Evolutionary conservation across 2,113 vertebrate species (phyloP).

Genomic region (Genyomyrus donnyi): DNA sequence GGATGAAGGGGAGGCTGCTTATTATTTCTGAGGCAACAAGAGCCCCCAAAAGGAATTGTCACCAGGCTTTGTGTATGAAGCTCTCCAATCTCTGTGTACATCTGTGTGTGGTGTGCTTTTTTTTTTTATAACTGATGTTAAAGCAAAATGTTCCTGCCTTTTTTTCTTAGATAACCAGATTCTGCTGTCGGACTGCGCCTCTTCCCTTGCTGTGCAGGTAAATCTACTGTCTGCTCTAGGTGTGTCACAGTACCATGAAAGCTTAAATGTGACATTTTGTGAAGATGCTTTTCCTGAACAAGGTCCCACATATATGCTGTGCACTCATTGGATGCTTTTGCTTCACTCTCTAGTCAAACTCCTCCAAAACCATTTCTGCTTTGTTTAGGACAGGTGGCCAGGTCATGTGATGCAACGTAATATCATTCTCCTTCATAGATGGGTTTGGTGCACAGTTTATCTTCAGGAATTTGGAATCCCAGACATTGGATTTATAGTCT

Average conservation of each 20-base stretch:
- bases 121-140: background rate
- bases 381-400: background rate
- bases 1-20: slow-evolving; percentile 79
- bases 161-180: slow-evolving; percentile 80
- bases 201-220: slow-evolving; percentile 96
- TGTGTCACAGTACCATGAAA: background rate
- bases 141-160: background rate
- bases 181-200: slow-evolving; percentile 90
- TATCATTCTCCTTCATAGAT: background rate
- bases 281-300: background rate
- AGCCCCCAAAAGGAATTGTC: background rate
- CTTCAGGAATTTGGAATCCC: slow-evolving; percentile 53
- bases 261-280: background rate
- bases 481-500: slow-evolving; percentile 77
- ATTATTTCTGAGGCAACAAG: slow-evolving; percentile 35
- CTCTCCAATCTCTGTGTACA: background rate
- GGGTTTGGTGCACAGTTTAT: slow-evolving; percentile 88
- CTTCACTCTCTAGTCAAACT: background rate
- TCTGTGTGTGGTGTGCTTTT: background rate
- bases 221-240: background rate
- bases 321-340: background rate
- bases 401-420: background rate
- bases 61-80: background rate
- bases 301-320: background rate
- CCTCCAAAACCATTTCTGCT: background rate